A percentile compares a stretch with the other conserved stretches of the same genome.
phyloP scores from a whole-genome alignment of 2,113 vertebrate genomes.

The Lepisosteus oculatus region DNA sequence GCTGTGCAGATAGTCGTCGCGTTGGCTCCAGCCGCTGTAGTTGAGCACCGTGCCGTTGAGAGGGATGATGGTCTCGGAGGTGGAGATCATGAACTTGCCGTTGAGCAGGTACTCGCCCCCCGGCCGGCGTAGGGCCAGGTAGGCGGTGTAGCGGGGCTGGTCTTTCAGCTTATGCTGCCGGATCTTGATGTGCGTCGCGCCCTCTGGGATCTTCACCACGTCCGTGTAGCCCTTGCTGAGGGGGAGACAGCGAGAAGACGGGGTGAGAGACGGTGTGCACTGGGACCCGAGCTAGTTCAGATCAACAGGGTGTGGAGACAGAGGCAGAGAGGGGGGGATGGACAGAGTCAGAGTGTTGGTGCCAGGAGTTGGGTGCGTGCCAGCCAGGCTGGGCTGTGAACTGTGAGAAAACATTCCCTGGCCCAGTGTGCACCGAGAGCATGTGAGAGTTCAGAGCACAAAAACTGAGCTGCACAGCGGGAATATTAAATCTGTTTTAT shows the following conservation, averaged over 20 bases:
- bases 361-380: no score
- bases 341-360: no score
- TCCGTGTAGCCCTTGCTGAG: constrained; percentile 95
- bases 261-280: no score
- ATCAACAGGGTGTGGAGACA: no score
- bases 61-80: constrained; percentile 88
- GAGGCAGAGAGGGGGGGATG: no score
- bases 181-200: constrained; percentile 92
- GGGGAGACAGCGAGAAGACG: neutral
- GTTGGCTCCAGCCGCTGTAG: constrained; percentile 96
- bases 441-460: no score
- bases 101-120: constrained; percentile 88
- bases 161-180: constrained; percentile 92
- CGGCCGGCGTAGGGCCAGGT: constrained; percentile 85
- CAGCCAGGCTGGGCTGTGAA: no score
- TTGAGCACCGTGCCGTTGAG: constrained; percentile 91
- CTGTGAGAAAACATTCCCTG: no score
- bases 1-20: constrained; percentile 85
- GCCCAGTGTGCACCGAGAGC: no score
- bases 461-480: no score
- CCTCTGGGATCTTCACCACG: constrained; percentile 87
- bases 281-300: no score
- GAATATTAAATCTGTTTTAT: no score
- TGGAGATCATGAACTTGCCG: constrained; percentile 97
- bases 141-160: constrained; percentile 86